phyloP scores from a whole-genome alignment of 2,113 vertebrate species.

The Gymnarchus niloticus region DNA sequence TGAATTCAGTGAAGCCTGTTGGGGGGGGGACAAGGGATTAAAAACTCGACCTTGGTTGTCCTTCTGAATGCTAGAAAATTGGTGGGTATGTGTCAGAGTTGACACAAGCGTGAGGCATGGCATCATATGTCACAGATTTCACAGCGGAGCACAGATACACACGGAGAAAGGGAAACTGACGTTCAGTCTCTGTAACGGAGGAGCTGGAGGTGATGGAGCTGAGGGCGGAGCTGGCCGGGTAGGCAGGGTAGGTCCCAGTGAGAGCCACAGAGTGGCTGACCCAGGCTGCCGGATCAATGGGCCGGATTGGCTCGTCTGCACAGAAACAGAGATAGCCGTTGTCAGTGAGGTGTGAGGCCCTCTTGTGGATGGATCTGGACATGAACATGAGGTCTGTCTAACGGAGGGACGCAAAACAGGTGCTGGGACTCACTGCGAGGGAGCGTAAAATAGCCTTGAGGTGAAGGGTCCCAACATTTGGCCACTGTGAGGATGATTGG shows the following conservation, averaged over 20 bases:
- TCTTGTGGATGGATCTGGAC: too few species aligned
- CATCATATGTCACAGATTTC: too few species aligned
- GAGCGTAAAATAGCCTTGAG: slow-evolving; percentile 83
- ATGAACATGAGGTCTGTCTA: too few species aligned
- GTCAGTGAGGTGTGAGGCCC: neutral
- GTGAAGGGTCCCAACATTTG: slow-evolving; percentile 85
- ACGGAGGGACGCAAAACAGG: too few species aligned
- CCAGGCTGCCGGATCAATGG: slow-evolving; percentile 82
- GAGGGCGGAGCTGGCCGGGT: slow-evolving; percentile 76
- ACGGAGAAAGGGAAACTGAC: slow-evolving; percentile 45
- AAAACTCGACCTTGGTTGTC: neutral
- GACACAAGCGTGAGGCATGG: neutral
- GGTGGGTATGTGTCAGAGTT: neutral
- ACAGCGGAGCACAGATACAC: neutral
- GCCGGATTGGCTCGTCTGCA: slow-evolving; percentile 79
- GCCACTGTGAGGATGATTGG: slow-evolving; percentile 84
- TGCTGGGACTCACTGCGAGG: slow-evolving; percentile 71
- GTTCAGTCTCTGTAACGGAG: slow-evolving; percentile 73
- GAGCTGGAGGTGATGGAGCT: slow-evolving; percentile 78
- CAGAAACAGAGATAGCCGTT: neutral
- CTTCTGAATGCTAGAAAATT: neutral
- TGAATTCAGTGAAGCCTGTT: slow-evolving; percentile 75
- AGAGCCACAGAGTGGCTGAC: slow-evolving; percentile 78
- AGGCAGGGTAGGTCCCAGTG: slow-evolving; percentile 72
- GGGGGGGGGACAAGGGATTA: neutral